Base-by-base conservation (phyloP, 2,797 vertebrate genomes). In the Apodemus agrarius region DNA sequence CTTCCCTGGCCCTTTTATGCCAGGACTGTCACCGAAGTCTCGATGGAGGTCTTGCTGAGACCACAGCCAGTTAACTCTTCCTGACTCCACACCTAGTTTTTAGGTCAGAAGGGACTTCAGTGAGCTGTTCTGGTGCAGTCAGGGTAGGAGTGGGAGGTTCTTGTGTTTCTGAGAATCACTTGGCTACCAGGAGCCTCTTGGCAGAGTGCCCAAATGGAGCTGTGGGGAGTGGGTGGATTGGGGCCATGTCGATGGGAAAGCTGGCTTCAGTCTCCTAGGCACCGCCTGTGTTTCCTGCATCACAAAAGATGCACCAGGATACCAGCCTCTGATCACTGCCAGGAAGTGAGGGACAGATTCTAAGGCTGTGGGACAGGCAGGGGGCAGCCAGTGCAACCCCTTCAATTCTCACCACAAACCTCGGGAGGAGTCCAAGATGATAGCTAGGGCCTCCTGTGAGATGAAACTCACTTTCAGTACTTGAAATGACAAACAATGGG, bases 251-350 rank as follows among this genome's bases (percentile, higher is more conserved):
- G 0, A 74, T 81, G 82, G 72, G 57, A 72, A 93, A 22, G 61
- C n/a, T 13, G 61, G 57, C 67, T 75, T 89, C 34, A 0, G 57
- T 86, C 69, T 95, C 93, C 57, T 63, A 95, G 92, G 93, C 67
- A 86, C 69, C 43, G 13, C 80, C 26, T 83, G n/a, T 31, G 37
- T 69, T 93, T 92, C 90, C 67, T 83, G 57, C 24, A 80, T 91
- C 52, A 93, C 75, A 93, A 81, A 96, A 79, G 93, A 61, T 31
- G 3, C 2, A 9, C 59, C 46, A 59, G 83, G 83, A 84, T 21
- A 29, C 22, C 52, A 74, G 52, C 16, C 24, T 40, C 95, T 78
- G 90, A 22, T 92, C 46, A 31, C 34, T 83, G 90, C 74, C 88
- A 74, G 87, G 74, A 91, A 57, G n/a, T 34, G 49, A 34, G 34